Base-by-base conservation (phyloP, 2,797 vertebrate genomes). In the Molossus alvarezi region DNA sequence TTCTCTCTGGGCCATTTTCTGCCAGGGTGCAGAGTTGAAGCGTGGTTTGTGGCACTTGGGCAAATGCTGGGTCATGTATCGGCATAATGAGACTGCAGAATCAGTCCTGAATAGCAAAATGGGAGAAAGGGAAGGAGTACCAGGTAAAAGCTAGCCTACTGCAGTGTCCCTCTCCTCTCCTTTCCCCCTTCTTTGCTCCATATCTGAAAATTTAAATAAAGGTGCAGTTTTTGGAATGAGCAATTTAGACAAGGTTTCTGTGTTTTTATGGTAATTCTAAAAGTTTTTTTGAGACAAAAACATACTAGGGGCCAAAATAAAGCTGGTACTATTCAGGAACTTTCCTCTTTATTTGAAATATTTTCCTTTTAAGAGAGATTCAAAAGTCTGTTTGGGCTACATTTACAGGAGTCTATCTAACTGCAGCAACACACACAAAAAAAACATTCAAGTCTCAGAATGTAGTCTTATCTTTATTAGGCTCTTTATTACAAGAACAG, bases 371-470 rank as follows among this genome's bases (percentile, higher is more conserved):
- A 94, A 79, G 80, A 96, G 53, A 95, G 25, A 91, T 90, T 95
- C 84, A 71, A 90, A 65, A 72, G 51, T 77, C 33, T 65, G 29
- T 82, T 88, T 93, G 11, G 60, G 89, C 10, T 60, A 97, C 72
- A 60, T 82, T 97, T 90, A 82, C 71, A 94, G 45, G 57, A 97
- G 73, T 89, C 80, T 67, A 93, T 94, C 48, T 96, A 91, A 95
- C 67, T 90, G 33, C n/a, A 85, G 64, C 33, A 81, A 83, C 62
- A 51, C 90, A 11, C 33, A 33, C 33, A 37, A 77, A 77, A 90
- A 92, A 91, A 81, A 27, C 67, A 97, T 94, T 95, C 86, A 2
- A 29, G 81, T 89, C 94, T 60, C 83, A 91, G 64, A 93, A 75
- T 90, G 67, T 57, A 62, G 45, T 62, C 60, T 96, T 64, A 87